Evolutionary conservation across 1,140 invertebrate species (phyloP), one percentile per base, ranked within the genome.

Genomic region (Aphidius ervi): DNA sequence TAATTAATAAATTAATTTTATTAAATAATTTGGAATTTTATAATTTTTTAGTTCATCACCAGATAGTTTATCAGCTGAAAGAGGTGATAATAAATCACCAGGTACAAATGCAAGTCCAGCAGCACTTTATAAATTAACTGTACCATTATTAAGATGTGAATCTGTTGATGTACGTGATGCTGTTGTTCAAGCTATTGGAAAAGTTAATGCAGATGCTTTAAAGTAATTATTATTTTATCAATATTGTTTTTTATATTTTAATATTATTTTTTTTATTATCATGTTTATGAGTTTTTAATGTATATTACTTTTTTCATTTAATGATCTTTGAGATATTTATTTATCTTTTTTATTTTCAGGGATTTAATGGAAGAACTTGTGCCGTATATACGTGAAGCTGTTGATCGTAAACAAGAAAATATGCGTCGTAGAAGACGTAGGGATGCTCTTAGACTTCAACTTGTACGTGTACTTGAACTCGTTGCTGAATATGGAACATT

Each of bases 321-420:
- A 48, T 48, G 6, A 5, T 31, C 23, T 31, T 31, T 31, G 23
- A 3, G 6, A 10, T 43, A 9, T 57, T 69, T 39, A 45, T 46
- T 6, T 37, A 20, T 31, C 16, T 20, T 49, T 58, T 54, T 47
- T 40, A 43, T 64, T 65, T 52, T 62, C 72, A 97, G 95, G 73
- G 95, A 98, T 81, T 81, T 99, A 46, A 92, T 99, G 86, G 97
- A 99, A 71, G 97, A 99, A 79, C 74, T 99, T 23, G 85, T 93
- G 8, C 85, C 89, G 4, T 90, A 93, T 63, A 89, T 99, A 55
- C 87, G 95, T 40, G 97, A 99, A 78, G 94, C 95, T 1, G 90
- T 97, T n/a, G 97, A 99, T 76, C 85, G 94, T 37, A 99, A 99
- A 74, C 92, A 97, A 76, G 97, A 99, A 77, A 99, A 97, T 71